These are phyloP conservation scores for Porites evermanni DNA, from an alignment of 92 coral and sea anemone species.

Conservation along the genomic window DNA sequence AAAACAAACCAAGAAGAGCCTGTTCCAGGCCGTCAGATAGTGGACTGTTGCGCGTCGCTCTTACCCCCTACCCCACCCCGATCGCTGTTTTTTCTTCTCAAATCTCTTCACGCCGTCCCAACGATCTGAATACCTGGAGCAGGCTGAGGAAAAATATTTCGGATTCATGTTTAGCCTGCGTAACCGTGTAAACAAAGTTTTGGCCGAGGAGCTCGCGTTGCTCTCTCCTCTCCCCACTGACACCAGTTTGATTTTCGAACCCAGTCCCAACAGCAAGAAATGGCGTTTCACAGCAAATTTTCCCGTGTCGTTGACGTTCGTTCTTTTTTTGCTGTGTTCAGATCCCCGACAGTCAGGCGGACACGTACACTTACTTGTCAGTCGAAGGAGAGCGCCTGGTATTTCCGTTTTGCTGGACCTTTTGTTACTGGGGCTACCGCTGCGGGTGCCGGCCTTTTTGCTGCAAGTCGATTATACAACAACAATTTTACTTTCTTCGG, in stretches of 20 bases:
- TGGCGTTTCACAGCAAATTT: conserved; percentile 26
- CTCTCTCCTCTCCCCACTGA: no score
- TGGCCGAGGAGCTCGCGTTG: no score
- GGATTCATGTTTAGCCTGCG: no score
- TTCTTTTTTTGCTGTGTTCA: conserved; percentile 7
- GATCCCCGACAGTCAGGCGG: conserved; percentile 11
- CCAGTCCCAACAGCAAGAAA: not conserved
- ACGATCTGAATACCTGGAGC: no score
- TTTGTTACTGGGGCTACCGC: conserved; percentile 87
- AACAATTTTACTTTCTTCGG: conserved; percentile 42
- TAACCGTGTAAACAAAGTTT: no score
- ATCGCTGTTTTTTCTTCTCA: no score
- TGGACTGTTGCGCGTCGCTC: no score
- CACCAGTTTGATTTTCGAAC: not conserved
- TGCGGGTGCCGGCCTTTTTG: conserved; percentile 64
- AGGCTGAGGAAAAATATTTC: no score
- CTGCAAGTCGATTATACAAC: conserved; percentile 64
- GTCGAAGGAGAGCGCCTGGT: conserved; percentile 16
- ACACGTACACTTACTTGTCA: conserved; percentile 4
- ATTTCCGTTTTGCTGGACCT: conserved; percentile 74
- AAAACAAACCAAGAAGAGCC: no score
- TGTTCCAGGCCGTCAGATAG: no score
- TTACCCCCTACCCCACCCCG: no score
- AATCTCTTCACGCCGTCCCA: no score
- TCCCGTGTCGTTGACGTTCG: not conserved